Evolutionary conservation across 1,140 invertebrate genomes (phyloP), one percentile per base, ranked within the genome.

Genomic region (Neotoxoptera formosana): DNA sequence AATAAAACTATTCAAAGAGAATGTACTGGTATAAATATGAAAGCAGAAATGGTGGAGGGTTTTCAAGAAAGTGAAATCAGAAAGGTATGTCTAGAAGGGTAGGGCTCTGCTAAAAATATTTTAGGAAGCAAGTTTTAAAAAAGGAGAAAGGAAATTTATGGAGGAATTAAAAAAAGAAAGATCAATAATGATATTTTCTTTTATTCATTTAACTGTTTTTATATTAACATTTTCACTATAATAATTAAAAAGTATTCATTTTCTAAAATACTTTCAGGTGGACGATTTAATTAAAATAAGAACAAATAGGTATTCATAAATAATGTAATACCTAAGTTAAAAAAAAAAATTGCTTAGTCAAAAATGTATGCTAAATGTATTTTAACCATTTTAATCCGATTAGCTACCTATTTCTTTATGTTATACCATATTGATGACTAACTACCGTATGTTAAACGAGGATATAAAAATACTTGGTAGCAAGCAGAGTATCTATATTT

Each of bases 51-150:
- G 0, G 76, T 84, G 21, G 91, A 84, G 81, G 60, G 34, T 48
- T 93, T 93, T 93, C 81, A 93, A 93, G 91, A 93, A 93, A 93
- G 91, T 84, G 91, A 93, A 93, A 93, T 93, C 81, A 83, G 81
- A 93, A 93, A 93, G 91, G 47, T 84, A 84, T 84, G 67, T 67
- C 48, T 93, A 53, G 48, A 93, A 86, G 76, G 81, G 81, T 86
- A 93, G 91, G 91, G 91, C 47, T 83, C 90, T 51, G 81, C 23
- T 93, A 60, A 83, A 93, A 81, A 93, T 93, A 93, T 93, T 93
- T 93, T 93, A 84, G 81, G 51, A 45, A 67, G 53, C 36, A 45
- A 93, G 36, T 14, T 56, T 76, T 9, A 84, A 93, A 83, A 93
- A 93, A 93, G 91, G 91, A 93, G 91, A 93, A 93, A 93, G 91